Percentiles rank a stretch among this genome's conserved stretches.
These are phyloP conservation scores for Coccyzus lansbergi DNA, from an alignment of 2,797 vertebrate species.

Conservation along the genomic window DNA sequence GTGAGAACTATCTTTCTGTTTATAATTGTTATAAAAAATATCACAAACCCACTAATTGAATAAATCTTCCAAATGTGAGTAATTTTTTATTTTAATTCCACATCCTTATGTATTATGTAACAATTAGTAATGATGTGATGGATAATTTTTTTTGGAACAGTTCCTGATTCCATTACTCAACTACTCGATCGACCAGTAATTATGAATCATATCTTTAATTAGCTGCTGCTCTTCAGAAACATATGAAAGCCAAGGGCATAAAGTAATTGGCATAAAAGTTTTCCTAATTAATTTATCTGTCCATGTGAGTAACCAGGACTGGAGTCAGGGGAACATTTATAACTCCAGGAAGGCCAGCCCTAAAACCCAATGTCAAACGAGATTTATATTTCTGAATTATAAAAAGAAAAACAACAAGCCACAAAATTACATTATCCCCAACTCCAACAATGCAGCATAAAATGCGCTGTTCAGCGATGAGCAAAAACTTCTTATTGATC, in stretches of 20 bases:
- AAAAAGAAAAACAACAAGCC: conserved; percentile 80
- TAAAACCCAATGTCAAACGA: conserved; percentile 81
- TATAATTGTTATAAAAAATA: conserved; percentile 75
- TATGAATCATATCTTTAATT: conserved; percentile 94
- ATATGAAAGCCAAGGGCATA: conserved; percentile 90
- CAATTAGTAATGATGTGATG: conserved; percentile 85
- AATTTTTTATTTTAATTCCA: conserved; percentile 81
- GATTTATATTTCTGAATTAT: conserved; percentile 84
- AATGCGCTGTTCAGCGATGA: conserved; percentile 77
- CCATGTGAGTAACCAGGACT: conserved; percentile 85
- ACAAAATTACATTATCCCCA: conserved; percentile 81
- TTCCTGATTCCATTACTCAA: conserved; percentile 87
- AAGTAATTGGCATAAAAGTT: conserved; percentile 94
- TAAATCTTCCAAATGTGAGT: conserved; percentile 77
- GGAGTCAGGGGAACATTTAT: conserved; percentile 92
- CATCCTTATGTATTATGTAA: conserved; percentile 85
- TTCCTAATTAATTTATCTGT: conserved; percentile 97
- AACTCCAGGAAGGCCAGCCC: conserved; percentile 83
- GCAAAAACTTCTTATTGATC: conserved; percentile 85
- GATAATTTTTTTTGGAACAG: conserved; percentile 87
- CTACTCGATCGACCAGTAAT: conserved; percentile 85
- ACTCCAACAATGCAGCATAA: conserved; percentile 73
- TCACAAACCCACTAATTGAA: conserved; percentile 52
- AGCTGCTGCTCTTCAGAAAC: conserved; percentile 87
- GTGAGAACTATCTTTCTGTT: conserved; percentile 62